Percentiles rank a stretch among this genome's conserved stretches.
Conservation (phyloP, 2,113 vertebrate species). For the Rhodinocichla rosea region DNA sequence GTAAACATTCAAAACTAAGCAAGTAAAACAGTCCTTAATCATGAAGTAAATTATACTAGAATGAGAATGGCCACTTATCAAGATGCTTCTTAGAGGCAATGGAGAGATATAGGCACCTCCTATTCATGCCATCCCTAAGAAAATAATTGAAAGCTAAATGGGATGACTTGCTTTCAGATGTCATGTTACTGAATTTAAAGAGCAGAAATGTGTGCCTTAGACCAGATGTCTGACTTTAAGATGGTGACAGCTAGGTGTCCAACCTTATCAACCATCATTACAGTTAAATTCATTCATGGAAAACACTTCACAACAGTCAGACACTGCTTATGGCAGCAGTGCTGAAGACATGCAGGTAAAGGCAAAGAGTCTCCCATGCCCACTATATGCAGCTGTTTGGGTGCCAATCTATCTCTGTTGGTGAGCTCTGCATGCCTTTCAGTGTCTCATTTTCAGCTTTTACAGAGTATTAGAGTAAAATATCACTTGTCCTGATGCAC, state of each 20-base stretch:
- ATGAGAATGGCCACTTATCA: not conserved
- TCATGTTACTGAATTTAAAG: not conserved
- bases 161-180: not conserved
- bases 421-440: not conserved
- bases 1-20: not conserved
- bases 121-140: not conserved
- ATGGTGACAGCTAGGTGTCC: not conserved
- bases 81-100: not conserved
- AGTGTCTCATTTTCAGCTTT: not conserved
- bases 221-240: not conserved
- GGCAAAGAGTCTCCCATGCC: not conserved
- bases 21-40: not conserved
- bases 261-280: not conserved
- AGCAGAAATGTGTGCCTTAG: not conserved
- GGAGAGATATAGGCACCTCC: not conserved
- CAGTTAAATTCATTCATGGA: not conserved
- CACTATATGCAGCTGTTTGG: not conserved
- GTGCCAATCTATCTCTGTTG: not conserved
- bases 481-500: not conserved
- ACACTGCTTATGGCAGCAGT: not conserved
- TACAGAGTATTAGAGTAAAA: not conserved
- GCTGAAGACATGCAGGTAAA: not conserved
- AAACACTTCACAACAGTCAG: not conserved
- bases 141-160: not conserved
- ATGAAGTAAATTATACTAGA: not conserved